Evolutionary conservation across 2,113 vertebrate genomes (phyloP).

Genomic region (Oryzias javanicus): DNA sequence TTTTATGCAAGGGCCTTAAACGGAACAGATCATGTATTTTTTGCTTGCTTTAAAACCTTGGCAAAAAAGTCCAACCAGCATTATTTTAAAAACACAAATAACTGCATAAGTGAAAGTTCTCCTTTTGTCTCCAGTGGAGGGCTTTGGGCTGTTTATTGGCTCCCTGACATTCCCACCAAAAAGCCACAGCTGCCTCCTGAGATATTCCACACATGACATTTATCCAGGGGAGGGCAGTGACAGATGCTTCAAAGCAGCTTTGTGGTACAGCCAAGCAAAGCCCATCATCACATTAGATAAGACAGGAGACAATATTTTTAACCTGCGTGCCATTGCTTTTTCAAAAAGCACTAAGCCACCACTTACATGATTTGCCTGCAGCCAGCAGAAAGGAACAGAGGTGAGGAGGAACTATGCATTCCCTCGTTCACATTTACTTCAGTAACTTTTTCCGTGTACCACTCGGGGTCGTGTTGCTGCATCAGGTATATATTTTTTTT

Average conservation of each 20-base stretch:
- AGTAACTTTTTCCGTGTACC: too few relatives aligned
- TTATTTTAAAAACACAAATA: background rate
- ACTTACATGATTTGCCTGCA: conserved; percentile 40
- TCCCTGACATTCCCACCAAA: conserved; percentile 55
- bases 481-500: too few relatives aligned
- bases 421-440: too few relatives aligned
- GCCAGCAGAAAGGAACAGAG: conserved; percentile 7
- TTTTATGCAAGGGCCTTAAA: too few relatives aligned
- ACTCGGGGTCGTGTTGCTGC: too few relatives aligned
- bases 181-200: conserved; percentile 74
- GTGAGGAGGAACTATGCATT: too few relatives aligned
- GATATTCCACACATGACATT: conserved; percentile 79
- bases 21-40: too few relatives aligned
- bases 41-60: too few relatives aligned
- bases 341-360: conserved; percentile 55
- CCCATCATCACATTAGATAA: conserved; percentile 76
- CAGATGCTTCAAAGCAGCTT: conserved; percentile 79
- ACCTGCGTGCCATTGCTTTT: conserved; percentile 54
- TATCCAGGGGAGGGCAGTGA: conserved; percentile 77
- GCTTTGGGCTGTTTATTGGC: conserved; percentile 72
- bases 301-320: conserved; percentile 68
- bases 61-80: background rate
- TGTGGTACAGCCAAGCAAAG: conserved; percentile 73
- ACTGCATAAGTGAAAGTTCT: background rate
- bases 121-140: conserved; percentile 30